Percentiles rank a stretch among this genome's conserved stretches.
These are phyloP conservation scores for Chloroceryle aenea DNA, from an alignment of 2,113 vertebrate species.

Conservation along the genomic window DNA sequence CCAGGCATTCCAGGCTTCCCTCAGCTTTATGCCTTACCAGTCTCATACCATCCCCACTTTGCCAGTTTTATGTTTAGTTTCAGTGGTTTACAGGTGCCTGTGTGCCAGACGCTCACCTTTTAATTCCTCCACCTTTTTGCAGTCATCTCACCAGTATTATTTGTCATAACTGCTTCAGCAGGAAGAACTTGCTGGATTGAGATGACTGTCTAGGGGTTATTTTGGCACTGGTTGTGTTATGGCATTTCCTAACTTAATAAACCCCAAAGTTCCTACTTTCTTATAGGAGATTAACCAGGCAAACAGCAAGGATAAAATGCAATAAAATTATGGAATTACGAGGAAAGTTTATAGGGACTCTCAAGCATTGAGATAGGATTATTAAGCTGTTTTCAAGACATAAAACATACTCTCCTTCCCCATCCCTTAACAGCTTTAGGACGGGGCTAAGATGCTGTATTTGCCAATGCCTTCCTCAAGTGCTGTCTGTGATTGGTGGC, in stretches of 20 bases:
- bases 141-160: background rate
- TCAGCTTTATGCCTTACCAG: background rate
- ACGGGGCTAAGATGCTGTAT: background rate
- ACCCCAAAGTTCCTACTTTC: background rate
- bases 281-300: background rate
- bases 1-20: background rate
- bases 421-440: background rate
- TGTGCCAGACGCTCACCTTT: background rate
- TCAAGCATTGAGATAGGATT: background rate
- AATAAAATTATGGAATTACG: background rate
- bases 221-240: background rate
- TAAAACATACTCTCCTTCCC: background rate
- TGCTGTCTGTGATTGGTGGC: background rate
- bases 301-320: background rate
- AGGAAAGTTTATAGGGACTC: background rate
- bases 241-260: background rate
- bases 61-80: background rate
- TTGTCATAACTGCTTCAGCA: background rate
- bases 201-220: background rate
- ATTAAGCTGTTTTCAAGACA: background rate
- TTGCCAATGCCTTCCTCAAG: background rate
- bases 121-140: background rate
- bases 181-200: background rate
- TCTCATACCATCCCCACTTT: background rate
- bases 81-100: background rate